Base-by-base conservation (phyloP, 2,888 invertebrate species). In the Rhamnusium bicolor region DNA sequence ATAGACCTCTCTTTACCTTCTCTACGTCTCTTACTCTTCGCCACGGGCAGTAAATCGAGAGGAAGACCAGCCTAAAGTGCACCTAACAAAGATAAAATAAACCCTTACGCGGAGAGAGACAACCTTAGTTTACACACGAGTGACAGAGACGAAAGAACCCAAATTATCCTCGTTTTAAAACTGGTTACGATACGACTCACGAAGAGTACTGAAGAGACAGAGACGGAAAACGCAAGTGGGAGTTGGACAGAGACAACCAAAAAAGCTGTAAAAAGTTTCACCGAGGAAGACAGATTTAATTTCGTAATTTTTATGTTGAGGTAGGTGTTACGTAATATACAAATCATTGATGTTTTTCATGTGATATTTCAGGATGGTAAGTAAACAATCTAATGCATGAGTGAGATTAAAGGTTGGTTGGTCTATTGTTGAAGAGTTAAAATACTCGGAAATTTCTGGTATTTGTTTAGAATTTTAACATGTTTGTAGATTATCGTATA, bases 291-390 rank as follows among this genome's bases (percentile, higher is more conserved):
- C 14, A n/a, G 53, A 54, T 65, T 65, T 32, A 32, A 40, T 65
- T 65, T 54, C 19, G 53, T 65, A 53, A 65, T 32, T 63, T 63
- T 63, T 49, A 29, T 19, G 65, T 53, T 53, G 65, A 65, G 51
- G 65, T 65, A 65, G 65, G 65, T 32, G 65, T 65, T 65, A 65
- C 21, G 65, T 65, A 65, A 65, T 53, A 65, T 7, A 61, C 40
- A 61, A 12, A 63, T 63, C 47, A 29, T 27, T 49, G 63, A 29
- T 49, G 51, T 63, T 5, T 63, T 63, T 14, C 14, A 19, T 32
- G 32, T 32, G 58, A 58, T 18, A 19, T 58, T 32, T 32, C 29
- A 3, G 19, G 32, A 32, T 8, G n/a, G 49, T n/a, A 7, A 8
- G 40, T 40, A 40, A 40, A 40, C 40, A 40, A 5, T n/a, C n/a